Percentiles rank a stretch among this genome's conserved stretches.
These are phyloP conservation scores for Bradypodion pumilum DNA, from an alignment of 2,797 vertebrate genomes.

Conservation along the genomic window DNA sequence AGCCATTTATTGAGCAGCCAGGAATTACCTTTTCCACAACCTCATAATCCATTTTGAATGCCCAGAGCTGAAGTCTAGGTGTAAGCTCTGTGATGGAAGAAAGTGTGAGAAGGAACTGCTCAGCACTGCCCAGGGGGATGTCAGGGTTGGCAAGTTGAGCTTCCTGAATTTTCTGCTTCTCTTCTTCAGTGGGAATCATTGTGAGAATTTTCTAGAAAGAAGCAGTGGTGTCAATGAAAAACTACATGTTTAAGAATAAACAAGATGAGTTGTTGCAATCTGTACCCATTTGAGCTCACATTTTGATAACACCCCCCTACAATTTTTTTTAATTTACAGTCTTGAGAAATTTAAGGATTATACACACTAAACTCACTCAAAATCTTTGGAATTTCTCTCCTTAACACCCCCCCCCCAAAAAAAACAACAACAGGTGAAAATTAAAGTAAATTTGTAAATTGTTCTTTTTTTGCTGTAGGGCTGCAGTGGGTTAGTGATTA, in stretches of 20 bases:
- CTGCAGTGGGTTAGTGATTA: too few relatives aligned
- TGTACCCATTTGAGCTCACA: background rate
- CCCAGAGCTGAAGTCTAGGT: conserved; percentile 96
- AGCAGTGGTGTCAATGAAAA: conserved; percentile 14
- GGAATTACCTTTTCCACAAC: conserved; percentile 90
- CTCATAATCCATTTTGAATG: conserved; percentile 99
- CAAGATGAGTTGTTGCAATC: background rate
- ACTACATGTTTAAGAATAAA: background rate
- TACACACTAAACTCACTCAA: background rate
- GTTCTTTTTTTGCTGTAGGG: too few relatives aligned
- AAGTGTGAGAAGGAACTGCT: conserved; percentile 95
- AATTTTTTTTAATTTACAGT: background rate
- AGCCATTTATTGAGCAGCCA: background rate
- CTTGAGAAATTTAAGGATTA: background rate
- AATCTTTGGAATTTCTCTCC: background rate
- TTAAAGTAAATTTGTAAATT: background rate
- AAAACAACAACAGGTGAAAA: background rate
- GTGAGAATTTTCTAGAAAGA: conserved; percentile 92
- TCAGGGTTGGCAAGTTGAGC: conserved; percentile 93
- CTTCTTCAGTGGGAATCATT: conserved; percentile 96
- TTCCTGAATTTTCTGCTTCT: conserved; percentile 98
- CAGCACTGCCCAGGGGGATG: conserved; percentile 89
- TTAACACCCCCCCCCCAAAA: background rate
- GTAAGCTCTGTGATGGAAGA: conserved; percentile 96
- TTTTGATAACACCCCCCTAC: background rate